Evolutionary conservation across 2,888 invertebrate genomes (phyloP), one percentile per base, ranked within the genome.

Genomic region (Antheraea assamensis): DNA sequence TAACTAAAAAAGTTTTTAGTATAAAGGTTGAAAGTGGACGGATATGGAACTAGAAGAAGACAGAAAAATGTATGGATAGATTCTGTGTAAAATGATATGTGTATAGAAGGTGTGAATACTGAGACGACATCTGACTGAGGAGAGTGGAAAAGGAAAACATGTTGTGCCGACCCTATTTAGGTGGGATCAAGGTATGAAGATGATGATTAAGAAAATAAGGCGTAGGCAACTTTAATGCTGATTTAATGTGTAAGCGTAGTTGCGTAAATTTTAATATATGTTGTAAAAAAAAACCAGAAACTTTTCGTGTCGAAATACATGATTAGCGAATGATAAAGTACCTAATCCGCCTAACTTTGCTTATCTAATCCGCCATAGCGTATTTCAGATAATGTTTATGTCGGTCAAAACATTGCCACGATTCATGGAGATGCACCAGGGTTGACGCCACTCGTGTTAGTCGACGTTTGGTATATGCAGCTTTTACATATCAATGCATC

Each of bases 381-480:
- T 61, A 61, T 78, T 79, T 35, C 76, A 92, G 92, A 79, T 58
- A 78, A 80, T 58, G 75, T 78, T n/a, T 61, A 75, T 2, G 90
- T 92, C 1, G 91, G 90, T 19, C 94, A 94, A 80, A 93, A 89
- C 76, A 88, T 94, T 70, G 94, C 92, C 1, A 92, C 93, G 2
- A 84, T 94, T 42, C 87, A 87, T 61, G 94, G 93, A 0, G 92
- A 92, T 19, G 84, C 92, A 0, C 92, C 92, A 2, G 92, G 92
- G 0, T 76, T 94, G 49, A 88, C 87, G 0, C 85, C 89, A 0
- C 72, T 87, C 1, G 85, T 88, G 0, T 79, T 94, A 0, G 91
- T 93, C 0, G 94, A 94, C 74, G 85, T 93, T 0, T 94, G 94
- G 94, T 94, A 91, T 71, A 92, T 92, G 89, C 91, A 93, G 76